Evolutionary conservation across 1,140 invertebrate species (phyloP).

Genomic region (Heliconius eleuchia): DNA sequence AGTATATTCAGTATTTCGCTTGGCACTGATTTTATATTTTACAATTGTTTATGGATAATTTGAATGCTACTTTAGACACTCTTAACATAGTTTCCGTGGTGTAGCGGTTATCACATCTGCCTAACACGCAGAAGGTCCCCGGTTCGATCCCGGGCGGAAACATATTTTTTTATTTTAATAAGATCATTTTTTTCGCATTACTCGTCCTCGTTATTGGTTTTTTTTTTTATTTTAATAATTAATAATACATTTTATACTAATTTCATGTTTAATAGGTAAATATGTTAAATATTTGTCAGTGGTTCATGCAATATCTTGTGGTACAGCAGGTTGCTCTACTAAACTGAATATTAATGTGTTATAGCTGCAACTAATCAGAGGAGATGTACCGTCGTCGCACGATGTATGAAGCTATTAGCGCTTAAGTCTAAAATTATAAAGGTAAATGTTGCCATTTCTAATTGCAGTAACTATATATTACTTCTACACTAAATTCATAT

Average conservation of each 20-base stretch:
- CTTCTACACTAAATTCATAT: background rate
- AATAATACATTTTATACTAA: background rate
- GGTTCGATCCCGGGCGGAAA: constrained; percentile 66
- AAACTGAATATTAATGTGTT: constrained; percentile 5
- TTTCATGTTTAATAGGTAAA: background rate
- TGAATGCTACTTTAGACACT: background rate
- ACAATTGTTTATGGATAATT: background rate
- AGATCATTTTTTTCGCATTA: no score
- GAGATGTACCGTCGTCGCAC: background rate
- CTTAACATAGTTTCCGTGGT: constrained; percentile 47
- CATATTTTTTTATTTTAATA: constrained; percentile 27
- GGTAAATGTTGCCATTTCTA: background rate
- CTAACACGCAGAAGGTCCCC: constrained; percentile 63
- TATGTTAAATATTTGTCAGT: background rate
- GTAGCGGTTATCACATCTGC: constrained; percentile 61
- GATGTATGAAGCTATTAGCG: background rate
- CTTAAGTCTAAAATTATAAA: background rate
- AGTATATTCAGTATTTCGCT: no score
- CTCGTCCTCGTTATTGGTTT: background rate
- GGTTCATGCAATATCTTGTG: background rate
- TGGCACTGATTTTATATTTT: no score
- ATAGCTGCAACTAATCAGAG: constrained; percentile 3
- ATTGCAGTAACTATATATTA: background rate
- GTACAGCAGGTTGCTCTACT: background rate
- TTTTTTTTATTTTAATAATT: background rate